Evolutionary conservation across 2,888 invertebrate species (phyloP), one percentile per base, ranked within the genome.

Genomic region (Micoletzkya japonica): DNA sequence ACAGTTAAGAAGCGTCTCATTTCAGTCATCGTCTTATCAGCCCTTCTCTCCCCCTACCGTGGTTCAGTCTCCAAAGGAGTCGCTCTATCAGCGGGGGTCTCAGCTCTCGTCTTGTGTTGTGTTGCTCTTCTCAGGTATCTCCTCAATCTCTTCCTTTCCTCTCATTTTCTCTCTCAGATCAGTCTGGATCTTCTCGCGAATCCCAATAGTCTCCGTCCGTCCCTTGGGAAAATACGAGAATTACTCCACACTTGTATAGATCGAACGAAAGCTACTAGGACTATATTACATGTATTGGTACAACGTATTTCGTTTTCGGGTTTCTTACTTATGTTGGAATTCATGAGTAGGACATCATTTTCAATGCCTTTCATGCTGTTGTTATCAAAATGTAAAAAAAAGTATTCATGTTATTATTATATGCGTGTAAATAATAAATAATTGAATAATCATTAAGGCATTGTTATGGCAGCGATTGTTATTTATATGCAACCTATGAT

Each of bases 61-160:
- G 69, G 69, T 30, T 60, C 73, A 20, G 72, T 74, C 1, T 75
- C 77, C 6, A 74, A 73, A 64, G 74, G 76, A 49, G 74, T 76
- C 36, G 71, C 73, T 0, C 71, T 76, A 2, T 73, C 75, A 1
- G 54, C 75, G 10, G 77, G 77, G 52, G 60, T 72, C 17, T 75
- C 73, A 0, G 76, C 76, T 17, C 44, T 74, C n/a, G 49, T 75
- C 54, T 69, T 75, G 24, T 74, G 74, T 26, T 44, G 63, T 50
- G 34, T 63, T 7, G 63, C 63, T 24, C 44, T 63, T 20, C 34
- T 63, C 44, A 44, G 63, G 63, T 63, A 63, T 7, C 34, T 0
- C 14, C 10, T 14, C 2, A 37, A 26, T 63, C 32, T 63, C 30
- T 30, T 14, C 17, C 7, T 17, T 7, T 30, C 20, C 7, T 32